Base-by-base conservation (phyloP, 2,113 vertebrate genomes). In the Ahaetulla prasina region DNA sequence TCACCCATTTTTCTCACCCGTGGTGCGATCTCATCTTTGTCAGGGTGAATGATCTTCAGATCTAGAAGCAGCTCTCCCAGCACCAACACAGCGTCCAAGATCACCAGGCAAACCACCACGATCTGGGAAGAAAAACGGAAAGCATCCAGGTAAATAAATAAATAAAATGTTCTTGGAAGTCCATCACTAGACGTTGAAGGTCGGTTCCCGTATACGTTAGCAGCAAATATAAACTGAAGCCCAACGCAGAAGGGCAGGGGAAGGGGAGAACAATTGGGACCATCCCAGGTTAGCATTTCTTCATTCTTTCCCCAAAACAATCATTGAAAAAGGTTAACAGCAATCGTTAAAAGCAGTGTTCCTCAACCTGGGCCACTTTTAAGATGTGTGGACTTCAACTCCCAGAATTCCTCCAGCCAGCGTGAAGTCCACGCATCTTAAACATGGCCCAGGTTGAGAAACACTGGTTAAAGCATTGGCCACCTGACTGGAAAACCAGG, bases 41-140 rank as follows among this genome's bases (percentile, higher is more conserved):
- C 98, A 0, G 97, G 92, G 53, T 96, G 12, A 91, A 99, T 98
- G 94, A 99, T 98, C 50, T 97, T 96, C 95, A 99, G 95, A 93
- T 99, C 99, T 91, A 99, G 96, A 0, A 99, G 98, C 94, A 99
- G 94, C 91, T 99, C 98, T 0, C 97, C 98, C 0, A 99, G 97
- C 10, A 99, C 99, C 96, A 99, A 96, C 55, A 99, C 89, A 30
- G 99, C 99, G 23, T 99, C 99, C 96, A 99, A 93, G 91, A 99
- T 84, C 1, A 99, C 99, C 96, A 99, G 91, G 96, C 97, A 98
- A 90, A 99, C 98, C 95, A 99, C 95, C 74, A 97, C 0, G 0
- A 99, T 97, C 99, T 99, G 96, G 23, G 3, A 2, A 90, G 57
- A 86, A 0, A 92, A 92, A 89, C 91, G 92, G 2, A 91, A 93